Percentiles rank a stretch among this genome's conserved stretches.
phyloP scores from a whole-genome alignment of 2,113 vertebrate genomes.

The Sphyrna mokarran region DNA sequence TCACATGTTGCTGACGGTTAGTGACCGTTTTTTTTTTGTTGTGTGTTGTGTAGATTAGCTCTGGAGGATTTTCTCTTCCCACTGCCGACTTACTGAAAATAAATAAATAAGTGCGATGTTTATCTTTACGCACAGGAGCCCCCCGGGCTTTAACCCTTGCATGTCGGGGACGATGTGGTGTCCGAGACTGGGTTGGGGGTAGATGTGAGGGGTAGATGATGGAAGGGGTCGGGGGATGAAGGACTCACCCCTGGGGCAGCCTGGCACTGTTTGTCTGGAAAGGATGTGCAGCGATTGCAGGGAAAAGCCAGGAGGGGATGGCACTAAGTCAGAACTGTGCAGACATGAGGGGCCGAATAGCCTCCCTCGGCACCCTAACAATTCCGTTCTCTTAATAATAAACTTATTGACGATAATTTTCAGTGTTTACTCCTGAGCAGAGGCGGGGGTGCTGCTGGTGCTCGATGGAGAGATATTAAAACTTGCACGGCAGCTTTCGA shows the following conservation, averaged over 20 bases:
- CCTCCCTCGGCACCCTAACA: too few relatives aligned
- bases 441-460: too few relatives aligned
- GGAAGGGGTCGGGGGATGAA: too few relatives aligned
- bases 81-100: neutral
- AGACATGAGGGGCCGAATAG: too few relatives aligned
- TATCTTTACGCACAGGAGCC: neutral
- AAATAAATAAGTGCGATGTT: neutral
- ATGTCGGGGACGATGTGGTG: neutral
- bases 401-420: too few relatives aligned
- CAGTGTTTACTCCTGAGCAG: too few relatives aligned
- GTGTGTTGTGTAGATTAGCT: neutral
- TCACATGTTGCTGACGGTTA: conserved; percentile 49
- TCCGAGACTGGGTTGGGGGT: neutral
- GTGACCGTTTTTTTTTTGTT: neutral
- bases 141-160: neutral
- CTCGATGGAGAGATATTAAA: neutral
- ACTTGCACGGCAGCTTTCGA: too few relatives aligned
- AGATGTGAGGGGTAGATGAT: neutral
- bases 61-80: neutral
- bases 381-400: too few relatives aligned
- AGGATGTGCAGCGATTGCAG: too few relatives aligned
- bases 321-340: too few relatives aligned
- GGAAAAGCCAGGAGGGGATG: too few relatives aligned
- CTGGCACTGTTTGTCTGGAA: too few relatives aligned
- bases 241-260: neutral